Evolutionary conservation across 2,113 vertebrate species (phyloP).

Genomic region (Proterorhinus semilunaris): DNA sequence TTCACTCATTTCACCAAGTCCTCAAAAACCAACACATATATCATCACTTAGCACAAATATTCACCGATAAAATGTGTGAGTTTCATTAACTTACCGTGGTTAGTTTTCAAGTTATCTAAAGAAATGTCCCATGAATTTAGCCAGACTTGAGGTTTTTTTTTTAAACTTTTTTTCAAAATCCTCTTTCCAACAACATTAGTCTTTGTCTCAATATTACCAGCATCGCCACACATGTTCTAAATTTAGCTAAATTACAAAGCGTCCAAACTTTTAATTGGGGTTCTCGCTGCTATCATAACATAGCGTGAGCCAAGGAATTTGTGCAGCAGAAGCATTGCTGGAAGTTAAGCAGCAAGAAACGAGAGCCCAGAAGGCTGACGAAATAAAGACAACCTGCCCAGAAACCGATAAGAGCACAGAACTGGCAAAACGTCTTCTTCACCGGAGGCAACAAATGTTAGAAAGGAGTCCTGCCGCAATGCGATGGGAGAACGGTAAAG

Average conservation of each 20-base stretch:
- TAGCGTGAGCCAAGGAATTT: slow-evolving; percentile 33
- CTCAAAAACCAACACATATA: too few relatives aligned
- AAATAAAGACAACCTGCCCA: slow-evolving; percentile 38
- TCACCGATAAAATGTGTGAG: too few relatives aligned
- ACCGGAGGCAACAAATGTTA: slow-evolving; percentile 36
- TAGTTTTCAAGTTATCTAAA: too few relatives aligned
- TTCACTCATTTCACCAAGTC: too few relatives aligned
- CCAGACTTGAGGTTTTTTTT: too few relatives aligned
- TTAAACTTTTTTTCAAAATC: neutral
- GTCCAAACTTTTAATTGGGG: neutral
- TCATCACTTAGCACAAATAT: too few relatives aligned
- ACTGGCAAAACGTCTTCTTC: slow-evolving; percentile 37
- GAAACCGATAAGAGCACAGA: slow-evolving; percentile 39
- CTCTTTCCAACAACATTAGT: neutral
- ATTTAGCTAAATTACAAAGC: neutral
- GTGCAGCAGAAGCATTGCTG: slow-evolving; percentile 28
- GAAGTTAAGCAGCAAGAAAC: slow-evolving; percentile 44
- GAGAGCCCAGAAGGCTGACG: slow-evolving; percentile 38
- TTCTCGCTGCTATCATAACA: slow-evolving; percentile 6
- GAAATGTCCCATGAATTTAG: too few relatives aligned
- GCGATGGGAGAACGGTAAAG: slow-evolving; percentile 23
- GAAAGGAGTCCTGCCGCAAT: slow-evolving; percentile 44
- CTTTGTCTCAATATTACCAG: neutral
- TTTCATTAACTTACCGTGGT: too few relatives aligned
- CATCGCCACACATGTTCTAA: too few relatives aligned